Percentiles rank a stretch among this genome's conserved stretches.
Conservation (phyloP, 2,888 invertebrate genomes). For the Caenorhabditis zanzibari region DNA sequence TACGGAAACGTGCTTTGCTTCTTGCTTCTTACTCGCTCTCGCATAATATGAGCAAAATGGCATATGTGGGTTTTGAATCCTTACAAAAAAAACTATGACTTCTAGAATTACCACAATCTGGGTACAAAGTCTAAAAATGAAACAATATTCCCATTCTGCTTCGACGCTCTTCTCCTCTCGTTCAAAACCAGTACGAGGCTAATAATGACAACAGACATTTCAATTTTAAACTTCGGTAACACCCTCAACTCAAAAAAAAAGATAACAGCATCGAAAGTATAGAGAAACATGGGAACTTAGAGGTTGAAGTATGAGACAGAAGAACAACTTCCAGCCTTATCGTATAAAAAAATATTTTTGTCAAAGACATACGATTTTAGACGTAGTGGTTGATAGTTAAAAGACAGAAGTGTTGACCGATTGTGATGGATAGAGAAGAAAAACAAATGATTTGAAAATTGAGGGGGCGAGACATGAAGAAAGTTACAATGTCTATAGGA, state of each 20-base stretch:
- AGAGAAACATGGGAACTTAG: neutral
- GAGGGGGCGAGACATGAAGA: constrained; percentile 2
- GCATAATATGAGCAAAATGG: neutral
- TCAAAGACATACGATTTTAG: constrained; percentile 24
- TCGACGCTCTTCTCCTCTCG: neutral
- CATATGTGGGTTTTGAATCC: neutral
- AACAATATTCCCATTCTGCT: neutral
- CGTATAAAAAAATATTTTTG: constrained; percentile 27
- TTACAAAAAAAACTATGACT: neutral
- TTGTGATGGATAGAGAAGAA: neutral
- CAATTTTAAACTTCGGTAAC: constrained; percentile 2
- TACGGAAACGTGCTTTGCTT: constrained; percentile 23
- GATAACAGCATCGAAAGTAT: constrained; percentile 7
- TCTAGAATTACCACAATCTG: neutral
- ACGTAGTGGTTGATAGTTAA: constrained; percentile 12
- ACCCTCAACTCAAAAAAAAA: neutral
- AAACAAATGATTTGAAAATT: constrained; percentile 16
- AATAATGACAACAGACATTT: constrained; percentile 11
- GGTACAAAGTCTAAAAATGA: constrained; percentile 21
- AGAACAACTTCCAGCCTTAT: constrained; percentile 12
- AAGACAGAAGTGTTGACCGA: neutral
- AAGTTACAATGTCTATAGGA: neutral
- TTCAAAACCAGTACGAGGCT: constrained; percentile 1
- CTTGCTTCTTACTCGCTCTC: neutral
- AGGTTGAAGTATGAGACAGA: constrained; percentile 11